These are phyloP conservation scores for Germaria angustata DNA, from an alignment of 2,888 invertebrate genomes.

Conservation along the genomic window DNA sequence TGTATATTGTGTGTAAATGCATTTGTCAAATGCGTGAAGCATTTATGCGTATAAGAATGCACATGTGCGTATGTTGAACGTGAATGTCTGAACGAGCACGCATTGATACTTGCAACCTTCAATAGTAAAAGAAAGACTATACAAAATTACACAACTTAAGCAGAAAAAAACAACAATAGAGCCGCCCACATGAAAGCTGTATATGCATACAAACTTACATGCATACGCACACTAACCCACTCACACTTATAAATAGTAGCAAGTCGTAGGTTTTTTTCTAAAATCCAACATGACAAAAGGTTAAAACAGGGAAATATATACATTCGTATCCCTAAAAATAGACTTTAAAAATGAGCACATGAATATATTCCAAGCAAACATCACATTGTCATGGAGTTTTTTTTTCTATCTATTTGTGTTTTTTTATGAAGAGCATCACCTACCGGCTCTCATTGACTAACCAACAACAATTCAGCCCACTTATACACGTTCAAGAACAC, in stretches of 20 bases:
- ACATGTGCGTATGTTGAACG: neutral
- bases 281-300: neutral
- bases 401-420: neutral
- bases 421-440: slow-evolving; percentile 35
- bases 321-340: slow-evolving; percentile 62
- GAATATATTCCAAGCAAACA: slow-evolving; percentile 15
- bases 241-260: slow-evolving; percentile 3
- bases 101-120: slow-evolving; percentile 65
- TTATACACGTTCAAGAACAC: slow-evolving; percentile 41
- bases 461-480: slow-evolving; percentile 35
- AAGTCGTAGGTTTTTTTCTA: slow-evolving; percentile 25
- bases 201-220: neutral
- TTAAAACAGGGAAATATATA: neutral
- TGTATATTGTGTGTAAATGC: neutral
- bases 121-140: slow-evolving; percentile 9
- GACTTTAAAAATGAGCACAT: slow-evolving; percentile 52
- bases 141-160: slow-evolving; percentile 5
- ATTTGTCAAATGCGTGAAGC: slow-evolving; percentile 25
- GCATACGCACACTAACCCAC: neutral
- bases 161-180: slow-evolving; percentile 25
- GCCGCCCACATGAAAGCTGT: slow-evolving; percentile 22
- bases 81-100: slow-evolving; percentile 52
- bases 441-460: slow-evolving; percentile 48
- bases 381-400: neutral
- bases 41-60: neutral